Percentiles rank a stretch among this genome's conserved stretches.
These are phyloP conservation scores for Pao palembangensis DNA, from an alignment of 2,113 vertebrate genomes.

Conservation along the genomic window DNA sequence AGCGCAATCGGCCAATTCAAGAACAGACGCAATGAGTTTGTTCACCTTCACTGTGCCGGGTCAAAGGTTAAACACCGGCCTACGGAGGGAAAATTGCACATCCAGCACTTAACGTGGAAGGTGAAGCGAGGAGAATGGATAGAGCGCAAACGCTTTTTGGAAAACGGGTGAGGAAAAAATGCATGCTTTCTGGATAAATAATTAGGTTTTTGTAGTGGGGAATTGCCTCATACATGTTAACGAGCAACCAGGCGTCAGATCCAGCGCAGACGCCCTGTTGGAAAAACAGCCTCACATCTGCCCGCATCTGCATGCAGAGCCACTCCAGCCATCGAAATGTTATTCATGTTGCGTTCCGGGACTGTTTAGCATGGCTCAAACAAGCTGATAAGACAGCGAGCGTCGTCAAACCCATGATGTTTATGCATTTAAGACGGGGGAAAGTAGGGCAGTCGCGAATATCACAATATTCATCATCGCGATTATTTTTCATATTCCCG, in stretches of 20 bases:
- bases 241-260: neutral
- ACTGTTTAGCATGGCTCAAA: too few relatives aligned
- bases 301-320: too few relatives aligned
- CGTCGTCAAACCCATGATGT: too few relatives aligned
- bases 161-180: neutral
- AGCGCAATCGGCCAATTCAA: neutral
- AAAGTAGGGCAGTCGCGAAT: too few relatives aligned
- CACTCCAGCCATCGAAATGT: too few relatives aligned
- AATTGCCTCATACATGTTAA: neutral
- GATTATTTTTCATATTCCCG: too few relatives aligned
- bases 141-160: neutral
- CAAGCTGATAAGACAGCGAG: too few relatives aligned
- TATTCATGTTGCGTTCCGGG: too few relatives aligned
- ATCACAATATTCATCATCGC: too few relatives aligned
- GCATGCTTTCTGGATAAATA: neutral
- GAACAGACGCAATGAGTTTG: conserved; percentile 3
- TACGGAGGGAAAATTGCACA: conserved; percentile 28
- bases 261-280: too few relatives aligned
- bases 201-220: conserved; percentile 1
- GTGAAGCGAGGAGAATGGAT: conserved; percentile 18
- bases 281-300: too few relatives aligned
- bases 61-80: conserved; percentile 56
- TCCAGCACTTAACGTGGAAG: conserved; percentile 29
- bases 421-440: too few relatives aligned
- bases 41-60: conserved; percentile 14